A percentile compares a stretch with the other conserved stretches of the same genome.
These are phyloP conservation scores for Marmota flaviventris DNA, from an alignment of 2,113 vertebrate genomes.

Conservation along the genomic window DNA sequence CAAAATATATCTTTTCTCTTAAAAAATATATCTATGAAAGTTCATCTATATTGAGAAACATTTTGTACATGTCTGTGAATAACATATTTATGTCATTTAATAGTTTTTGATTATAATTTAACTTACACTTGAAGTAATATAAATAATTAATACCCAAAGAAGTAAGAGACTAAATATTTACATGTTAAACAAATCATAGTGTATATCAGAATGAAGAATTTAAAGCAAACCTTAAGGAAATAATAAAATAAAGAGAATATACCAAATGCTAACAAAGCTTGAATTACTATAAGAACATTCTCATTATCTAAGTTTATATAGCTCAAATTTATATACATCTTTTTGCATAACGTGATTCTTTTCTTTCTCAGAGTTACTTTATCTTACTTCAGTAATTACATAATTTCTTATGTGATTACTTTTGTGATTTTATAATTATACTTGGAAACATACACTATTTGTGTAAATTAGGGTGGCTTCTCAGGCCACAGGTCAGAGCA, in stretches of 20 bases:
- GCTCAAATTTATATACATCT: neutral
- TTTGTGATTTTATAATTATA: neutral
- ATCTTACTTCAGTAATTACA: neutral
- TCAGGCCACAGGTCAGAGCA: rapidly evolving
- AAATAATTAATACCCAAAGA: neutral
- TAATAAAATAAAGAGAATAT: neutral
- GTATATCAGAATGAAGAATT: neutral
- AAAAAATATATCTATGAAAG: neutral
- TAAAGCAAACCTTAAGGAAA: neutral
- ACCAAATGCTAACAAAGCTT: neutral
- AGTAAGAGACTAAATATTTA: neutral
- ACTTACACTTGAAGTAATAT: neutral
- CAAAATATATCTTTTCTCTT: neutral
- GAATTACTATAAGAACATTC: neutral
- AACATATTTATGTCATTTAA: neutral
- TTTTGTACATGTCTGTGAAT: neutral
- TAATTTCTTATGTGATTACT: neutral
- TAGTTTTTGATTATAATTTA: neutral
- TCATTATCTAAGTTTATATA: neutral
- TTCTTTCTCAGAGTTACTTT: neutral
- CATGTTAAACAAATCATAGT: neutral
- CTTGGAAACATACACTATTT: neutral
- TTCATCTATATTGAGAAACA: neutral
- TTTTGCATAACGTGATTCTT: neutral
- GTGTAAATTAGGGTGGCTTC: rapidly evolving